A percentile compares a stretch with the other conserved stretches of the same genome.
Evolutionary conservation across 2,888 invertebrate species (phyloP).

Genomic region (Suillia variegata): DNA sequence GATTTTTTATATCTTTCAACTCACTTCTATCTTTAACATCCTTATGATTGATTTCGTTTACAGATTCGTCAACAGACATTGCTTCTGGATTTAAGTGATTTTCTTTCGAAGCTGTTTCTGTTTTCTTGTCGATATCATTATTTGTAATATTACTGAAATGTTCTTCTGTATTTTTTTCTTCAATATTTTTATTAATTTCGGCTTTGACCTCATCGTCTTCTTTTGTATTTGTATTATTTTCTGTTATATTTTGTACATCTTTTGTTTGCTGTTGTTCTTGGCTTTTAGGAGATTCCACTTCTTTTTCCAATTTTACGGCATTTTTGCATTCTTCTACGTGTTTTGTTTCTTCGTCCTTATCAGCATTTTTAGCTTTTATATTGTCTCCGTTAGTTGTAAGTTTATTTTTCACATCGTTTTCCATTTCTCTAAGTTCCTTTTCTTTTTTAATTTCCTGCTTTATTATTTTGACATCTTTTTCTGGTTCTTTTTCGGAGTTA

Average conservation of each 20-base stretch:
- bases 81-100: neutral
- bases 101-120: slow-evolving; percentile 9
- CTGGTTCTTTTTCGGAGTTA: neutral
- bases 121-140: neutral
- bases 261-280: neutral
- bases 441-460: neutral
- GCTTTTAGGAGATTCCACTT: too few relatives aligned
- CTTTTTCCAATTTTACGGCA: neutral
- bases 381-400: too few relatives aligned
- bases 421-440: neutral
- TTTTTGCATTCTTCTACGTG: neutral
- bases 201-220: neutral
- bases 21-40: too few relatives aligned
- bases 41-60: too few relatives aligned
- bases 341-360: neutral
- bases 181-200: neutral
- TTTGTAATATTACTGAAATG: neutral
- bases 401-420: slow-evolving; percentile 5
- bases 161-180: neutral
- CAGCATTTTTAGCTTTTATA: too few relatives aligned
- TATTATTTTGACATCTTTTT: too few relatives aligned
- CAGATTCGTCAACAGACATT: too few relatives aligned
- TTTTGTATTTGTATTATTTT: neutral
- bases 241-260: neutral
- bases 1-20: too few relatives aligned